These are phyloP conservation scores for Lasioglossum zephyrum DNA, from an alignment of 2,888 invertebrate genomes.

Conservation along the genomic window DNA sequence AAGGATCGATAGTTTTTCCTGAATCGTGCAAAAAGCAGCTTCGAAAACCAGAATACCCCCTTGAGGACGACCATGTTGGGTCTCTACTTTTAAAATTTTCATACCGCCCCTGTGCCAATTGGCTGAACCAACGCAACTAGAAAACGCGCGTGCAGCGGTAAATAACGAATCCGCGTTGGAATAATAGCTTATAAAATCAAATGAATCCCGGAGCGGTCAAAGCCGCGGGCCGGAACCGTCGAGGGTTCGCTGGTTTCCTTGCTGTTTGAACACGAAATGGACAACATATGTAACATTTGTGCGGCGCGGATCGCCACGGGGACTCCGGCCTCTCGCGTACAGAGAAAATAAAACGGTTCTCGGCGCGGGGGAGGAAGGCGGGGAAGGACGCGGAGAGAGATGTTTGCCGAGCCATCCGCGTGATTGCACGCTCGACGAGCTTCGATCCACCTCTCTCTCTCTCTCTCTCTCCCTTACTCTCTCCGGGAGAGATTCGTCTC, in stretches of 20 bases:
- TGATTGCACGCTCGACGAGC: slow-evolving; percentile 78
- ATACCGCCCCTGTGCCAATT: neutral
- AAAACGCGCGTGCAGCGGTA: neutral
- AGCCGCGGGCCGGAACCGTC: neutral
- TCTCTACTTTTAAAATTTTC: neutral
- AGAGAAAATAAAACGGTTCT: slow-evolving; percentile 58
- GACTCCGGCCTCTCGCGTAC: slow-evolving; percentile 25
- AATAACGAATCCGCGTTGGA: neutral
- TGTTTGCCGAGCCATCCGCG: slow-evolving; percentile 81
- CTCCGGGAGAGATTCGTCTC: slow-evolving; percentile 31
- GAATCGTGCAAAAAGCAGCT: neutral
- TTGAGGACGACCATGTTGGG: neutral
- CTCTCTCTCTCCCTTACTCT: slow-evolving; percentile 31
- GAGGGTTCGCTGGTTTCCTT: slow-evolving; percentile 64
- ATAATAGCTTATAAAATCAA: slow-evolving; percentile 10
- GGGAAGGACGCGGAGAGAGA: slow-evolving; percentile 49
- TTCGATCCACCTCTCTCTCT: slow-evolving; percentile 71
- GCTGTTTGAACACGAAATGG: slow-evolving; percentile 83
- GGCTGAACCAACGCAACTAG: neutral
- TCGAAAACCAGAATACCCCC: neutral
- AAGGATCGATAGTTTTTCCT: neutral
- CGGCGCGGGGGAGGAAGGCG: slow-evolving; percentile 42
- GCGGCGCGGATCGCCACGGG: slow-evolving; percentile 73
- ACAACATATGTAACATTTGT: slow-evolving; percentile 83
- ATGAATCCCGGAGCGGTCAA: slow-evolving; percentile 2